These are phyloP conservation scores for Tympanoctomys barrerae DNA, from an alignment of 2,797 vertebrate genomes.

Conservation along the genomic window DNA sequence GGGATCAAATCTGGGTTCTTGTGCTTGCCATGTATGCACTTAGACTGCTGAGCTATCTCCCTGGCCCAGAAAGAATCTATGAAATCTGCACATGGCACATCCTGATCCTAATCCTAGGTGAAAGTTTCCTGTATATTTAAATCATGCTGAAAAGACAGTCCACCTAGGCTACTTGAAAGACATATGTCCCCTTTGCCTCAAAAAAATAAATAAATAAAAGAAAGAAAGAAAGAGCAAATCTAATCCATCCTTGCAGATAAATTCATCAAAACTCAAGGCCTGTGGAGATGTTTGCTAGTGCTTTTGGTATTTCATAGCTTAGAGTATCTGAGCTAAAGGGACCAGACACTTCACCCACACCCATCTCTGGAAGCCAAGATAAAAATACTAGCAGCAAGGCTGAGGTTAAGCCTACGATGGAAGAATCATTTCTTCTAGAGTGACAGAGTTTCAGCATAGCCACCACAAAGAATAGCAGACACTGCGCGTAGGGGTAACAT, in stretches of 20 bases:
- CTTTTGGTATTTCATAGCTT: conserved; percentile 54
- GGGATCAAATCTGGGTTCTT: no score
- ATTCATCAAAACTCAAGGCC: conserved; percentile 78
- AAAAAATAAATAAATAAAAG: no score
- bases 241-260: conserved; percentile 77
- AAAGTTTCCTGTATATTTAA: conserved; percentile 65
- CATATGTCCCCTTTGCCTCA: conserved; percentile 60
- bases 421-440: conserved; percentile 11
- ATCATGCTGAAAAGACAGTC: conserved; percentile 70
- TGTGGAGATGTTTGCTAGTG: conserved; percentile 67
- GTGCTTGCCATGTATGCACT: no score
- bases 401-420: background rate
- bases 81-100: conserved; percentile 33
- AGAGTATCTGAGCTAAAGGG: conserved; percentile 48
- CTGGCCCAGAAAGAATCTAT: background rate
- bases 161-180: conserved; percentile 66
- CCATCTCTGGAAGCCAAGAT: conserved; percentile 47
- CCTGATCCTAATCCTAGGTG: conserved; percentile 64
- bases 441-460: background rate
- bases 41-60: no score
- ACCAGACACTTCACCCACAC: conserved; percentile 65
- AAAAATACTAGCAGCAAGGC: conserved; percentile 66
- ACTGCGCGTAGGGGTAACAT: fast-evolving
- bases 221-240: conserved; percentile 75
- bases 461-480: background rate